Percentiles rank a stretch among this genome's conserved stretches.
Conservation (phyloP, 2,113 vertebrate genomes). For the Hyperoodon ampullatus region DNA sequence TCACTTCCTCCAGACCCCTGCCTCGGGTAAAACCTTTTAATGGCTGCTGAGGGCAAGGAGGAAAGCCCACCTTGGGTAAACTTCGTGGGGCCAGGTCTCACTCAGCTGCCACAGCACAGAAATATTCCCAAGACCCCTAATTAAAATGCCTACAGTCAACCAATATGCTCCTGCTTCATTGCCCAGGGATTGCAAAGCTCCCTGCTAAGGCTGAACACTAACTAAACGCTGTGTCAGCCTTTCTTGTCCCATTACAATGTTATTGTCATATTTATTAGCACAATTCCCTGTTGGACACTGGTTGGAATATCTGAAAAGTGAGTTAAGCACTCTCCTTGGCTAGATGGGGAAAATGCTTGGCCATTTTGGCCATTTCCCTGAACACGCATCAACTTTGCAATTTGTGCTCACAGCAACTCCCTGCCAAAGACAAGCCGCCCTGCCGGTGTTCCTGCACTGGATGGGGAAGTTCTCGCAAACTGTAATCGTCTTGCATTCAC, state of each 20-base stretch:
- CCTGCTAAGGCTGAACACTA: background rate
- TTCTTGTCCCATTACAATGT: background rate
- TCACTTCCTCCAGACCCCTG: background rate
- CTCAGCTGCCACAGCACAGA: background rate
- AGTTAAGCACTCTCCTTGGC: background rate
- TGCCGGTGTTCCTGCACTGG: accelerated
- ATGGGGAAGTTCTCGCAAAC: background rate
- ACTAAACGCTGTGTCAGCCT: conserved; percentile 48
- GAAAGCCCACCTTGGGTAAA: background rate
- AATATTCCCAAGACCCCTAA: conserved; percentile 36
- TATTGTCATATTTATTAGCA: conserved; percentile 24
- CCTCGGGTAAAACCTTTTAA: conserved; percentile 7
- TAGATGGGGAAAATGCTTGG: accelerated
- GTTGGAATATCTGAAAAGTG: background rate
- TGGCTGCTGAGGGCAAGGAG: background rate
- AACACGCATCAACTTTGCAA: background rate
- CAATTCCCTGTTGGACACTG: background rate
- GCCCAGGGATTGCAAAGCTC: conserved; percentile 6
- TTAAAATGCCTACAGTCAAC: conserved; percentile 15
- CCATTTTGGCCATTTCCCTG: background rate
- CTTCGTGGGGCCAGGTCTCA: background rate
- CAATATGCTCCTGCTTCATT: background rate
- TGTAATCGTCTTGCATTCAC: conserved; percentile 4
- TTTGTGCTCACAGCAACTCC: background rate
- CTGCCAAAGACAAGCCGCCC: background rate